Base-by-base conservation (phyloP, 2,113 vertebrate species). In the Oryzias javanicus region DNA sequence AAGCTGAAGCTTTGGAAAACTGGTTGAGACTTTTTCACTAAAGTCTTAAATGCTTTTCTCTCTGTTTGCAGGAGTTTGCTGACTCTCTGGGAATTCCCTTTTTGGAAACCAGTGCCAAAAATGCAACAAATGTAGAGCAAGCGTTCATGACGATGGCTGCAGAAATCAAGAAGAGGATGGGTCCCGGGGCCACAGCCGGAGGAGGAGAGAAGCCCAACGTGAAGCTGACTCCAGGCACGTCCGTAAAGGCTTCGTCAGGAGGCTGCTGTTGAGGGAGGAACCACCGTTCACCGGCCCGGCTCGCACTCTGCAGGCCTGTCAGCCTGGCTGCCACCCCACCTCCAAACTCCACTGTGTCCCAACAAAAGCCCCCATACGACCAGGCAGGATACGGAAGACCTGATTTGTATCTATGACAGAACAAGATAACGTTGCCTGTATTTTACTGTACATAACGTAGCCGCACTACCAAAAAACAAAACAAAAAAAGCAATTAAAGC, bases 131-230 rank as follows among this genome's bases (percentile, higher is more conserved):
- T 70, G 97, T 99, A 91, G 97, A 98, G 94, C 97, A 99, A 93
- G 98, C 97, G 92, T 99, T 99, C 92, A 98, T 99, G 97, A 98
- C 96, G 60, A 99, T 98, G 97, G 97, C 97, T 82, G 97, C 96
- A 3, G 97, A 99, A 89, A 99, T 99, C 86, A 98, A 99, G 91
- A 98, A 98, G 89, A 92, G 97, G 82, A 99, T 99, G 97, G 97
- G 97, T 40, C 97, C 97, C 4, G 96, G 97, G 84, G 96, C 97
- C 42, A 97, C 96, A 70, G 91, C 94, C 42, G 95, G 94, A 60
- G 96, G 97, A 66, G 91, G 94, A 4, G 97, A 98, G 82, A 98
- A 98, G 83, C 92, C 96, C 89, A 97, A 95, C 45, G 92, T 98
- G 84, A 98, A 97, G 93, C 95, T 99, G 58, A 84, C 83, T 83